Percentiles rank a stretch among this genome's conserved stretches.
Evolutionary conservation across 2,797 vertebrate genomes (phyloP).

Genomic region (Enteromius mattozi): DNA sequence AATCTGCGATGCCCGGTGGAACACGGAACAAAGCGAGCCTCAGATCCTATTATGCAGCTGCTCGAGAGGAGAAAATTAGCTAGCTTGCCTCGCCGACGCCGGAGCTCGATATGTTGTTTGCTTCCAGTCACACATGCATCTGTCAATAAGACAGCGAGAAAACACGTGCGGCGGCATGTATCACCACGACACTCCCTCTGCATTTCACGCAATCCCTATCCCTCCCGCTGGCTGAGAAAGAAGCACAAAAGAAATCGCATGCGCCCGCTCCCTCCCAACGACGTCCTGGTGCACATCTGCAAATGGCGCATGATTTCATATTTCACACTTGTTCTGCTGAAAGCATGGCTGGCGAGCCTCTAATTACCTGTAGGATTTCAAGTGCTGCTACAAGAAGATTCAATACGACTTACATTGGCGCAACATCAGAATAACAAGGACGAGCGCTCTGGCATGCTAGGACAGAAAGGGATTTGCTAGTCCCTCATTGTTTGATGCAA

Average conservation of each 20-base stretch:
- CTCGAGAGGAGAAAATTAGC: conserved; percentile 55
- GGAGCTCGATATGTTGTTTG: conserved; percentile 41
- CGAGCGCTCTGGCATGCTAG: neutral
- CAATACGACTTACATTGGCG: conserved; percentile 5
- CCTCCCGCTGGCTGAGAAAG: neutral
- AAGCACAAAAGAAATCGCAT: conserved; percentile 24
- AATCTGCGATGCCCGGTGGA: conserved; percentile 79
- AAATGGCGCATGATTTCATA: conserved; percentile 48
- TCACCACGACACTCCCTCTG: conserved; percentile 16
- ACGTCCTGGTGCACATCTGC: conserved; percentile 8
- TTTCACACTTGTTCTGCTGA: conserved; percentile 52
- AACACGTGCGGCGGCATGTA: neutral
- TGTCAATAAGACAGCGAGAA: conserved; percentile 38
- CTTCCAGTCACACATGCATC: conserved; percentile 54
- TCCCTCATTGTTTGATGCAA: neutral
- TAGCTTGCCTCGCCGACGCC: conserved; percentile 33
- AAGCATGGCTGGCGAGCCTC: conserved; percentile 17
- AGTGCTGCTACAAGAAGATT: conserved; percentile 19
- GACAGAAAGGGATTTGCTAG: neutral
- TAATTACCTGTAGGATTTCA: conserved; percentile 51
- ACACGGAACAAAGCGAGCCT: conserved; percentile 61
- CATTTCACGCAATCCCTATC: conserved; percentile 25
- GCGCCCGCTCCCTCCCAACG: neutral
- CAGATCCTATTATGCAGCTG: conserved; percentile 51
- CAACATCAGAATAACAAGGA: conserved; percentile 46